These are phyloP conservation scores for Calephelis perditalis DNA, from an alignment of 2,888 invertebrate species.

Conservation along the genomic window DNA sequence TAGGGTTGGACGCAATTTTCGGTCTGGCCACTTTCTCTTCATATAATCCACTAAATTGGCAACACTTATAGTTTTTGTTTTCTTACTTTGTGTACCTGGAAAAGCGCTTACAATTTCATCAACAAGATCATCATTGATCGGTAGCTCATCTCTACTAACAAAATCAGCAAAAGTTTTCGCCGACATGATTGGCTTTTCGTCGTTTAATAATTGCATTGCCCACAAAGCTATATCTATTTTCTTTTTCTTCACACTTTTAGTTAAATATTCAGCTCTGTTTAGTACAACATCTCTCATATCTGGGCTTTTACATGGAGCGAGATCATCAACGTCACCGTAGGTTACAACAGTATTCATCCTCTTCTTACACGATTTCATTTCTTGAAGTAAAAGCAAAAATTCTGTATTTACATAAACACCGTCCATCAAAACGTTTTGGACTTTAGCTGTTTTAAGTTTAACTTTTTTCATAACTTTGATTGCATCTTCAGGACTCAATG, in stretches of 20 bases:
- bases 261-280: constrained; percentile 43
- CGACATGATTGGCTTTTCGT: too few species aligned
- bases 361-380: constrained; percentile 30
- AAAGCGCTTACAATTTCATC: constrained; percentile 36
- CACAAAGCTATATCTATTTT: constrained; percentile 22
- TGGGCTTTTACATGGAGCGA: constrained; percentile 22
- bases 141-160: constrained; percentile 21
- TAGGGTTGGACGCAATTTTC: constrained; percentile 40
- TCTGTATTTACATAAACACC: constrained; percentile 37
- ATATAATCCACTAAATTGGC: constrained; percentile 41
- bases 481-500: constrained; percentile 40
- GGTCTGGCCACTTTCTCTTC: constrained; percentile 46
- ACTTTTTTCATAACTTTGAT: constrained; percentile 34
- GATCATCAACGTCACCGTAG: constrained; percentile 35
- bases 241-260: constrained; percentile 36
- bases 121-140: constrained; percentile 37
- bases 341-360: constrained; percentile 37
- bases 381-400: constrained; percentile 35
- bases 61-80: constrained; percentile 36
- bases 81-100: constrained; percentile 37
- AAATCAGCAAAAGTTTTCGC: too few species aligned
- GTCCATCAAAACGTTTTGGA: constrained; percentile 40
- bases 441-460: constrained; percentile 32
- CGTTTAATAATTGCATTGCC: too few species aligned
- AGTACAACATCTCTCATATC: constrained; percentile 40